These are phyloP conservation scores for Ahaetulla prasina DNA, from an alignment of 2,113 vertebrate species.

Conservation along the genomic window DNA sequence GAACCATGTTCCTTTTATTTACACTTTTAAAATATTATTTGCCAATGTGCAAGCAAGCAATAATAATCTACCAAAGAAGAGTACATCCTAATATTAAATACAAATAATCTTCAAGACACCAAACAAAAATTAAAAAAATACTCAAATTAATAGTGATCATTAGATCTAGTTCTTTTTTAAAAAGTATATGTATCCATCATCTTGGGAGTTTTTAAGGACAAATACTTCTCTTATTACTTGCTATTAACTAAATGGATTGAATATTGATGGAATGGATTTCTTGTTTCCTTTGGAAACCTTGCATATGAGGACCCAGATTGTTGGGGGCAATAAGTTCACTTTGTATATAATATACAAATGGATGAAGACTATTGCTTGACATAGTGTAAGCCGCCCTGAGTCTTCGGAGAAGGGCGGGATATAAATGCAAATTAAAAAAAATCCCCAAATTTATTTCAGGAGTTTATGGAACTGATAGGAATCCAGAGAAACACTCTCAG, in stretches of 20 bases:
- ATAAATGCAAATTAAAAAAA: too few species aligned
- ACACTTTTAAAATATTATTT: conserved; percentile 28
- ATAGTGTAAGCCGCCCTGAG: too few species aligned
- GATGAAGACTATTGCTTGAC: too few species aligned
- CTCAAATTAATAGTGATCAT: neutral
- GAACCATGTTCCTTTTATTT: conserved; percentile 18
- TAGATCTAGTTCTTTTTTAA: neutral
- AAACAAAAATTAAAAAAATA: neutral
- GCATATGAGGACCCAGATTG: too few species aligned
- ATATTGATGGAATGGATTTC: neutral
- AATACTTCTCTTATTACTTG: neutral
- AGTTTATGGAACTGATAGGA: neutral
- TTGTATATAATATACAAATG: too few species aligned
- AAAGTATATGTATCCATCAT: neutral
- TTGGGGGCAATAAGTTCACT: too few species aligned
- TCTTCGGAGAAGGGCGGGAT: too few species aligned
- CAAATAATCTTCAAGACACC: neutral
- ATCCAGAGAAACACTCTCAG: neutral
- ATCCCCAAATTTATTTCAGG: neutral
- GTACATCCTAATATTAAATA: neutral
- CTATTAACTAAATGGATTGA: neutral
- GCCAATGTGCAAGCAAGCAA: conserved; percentile 18
- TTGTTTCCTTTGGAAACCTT: neutral
- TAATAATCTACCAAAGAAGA: neutral
- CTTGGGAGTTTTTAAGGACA: neutral